phyloP scores from a whole-genome alignment of 2,797 vertebrate species.

The Telmatherina bonti region DNA sequence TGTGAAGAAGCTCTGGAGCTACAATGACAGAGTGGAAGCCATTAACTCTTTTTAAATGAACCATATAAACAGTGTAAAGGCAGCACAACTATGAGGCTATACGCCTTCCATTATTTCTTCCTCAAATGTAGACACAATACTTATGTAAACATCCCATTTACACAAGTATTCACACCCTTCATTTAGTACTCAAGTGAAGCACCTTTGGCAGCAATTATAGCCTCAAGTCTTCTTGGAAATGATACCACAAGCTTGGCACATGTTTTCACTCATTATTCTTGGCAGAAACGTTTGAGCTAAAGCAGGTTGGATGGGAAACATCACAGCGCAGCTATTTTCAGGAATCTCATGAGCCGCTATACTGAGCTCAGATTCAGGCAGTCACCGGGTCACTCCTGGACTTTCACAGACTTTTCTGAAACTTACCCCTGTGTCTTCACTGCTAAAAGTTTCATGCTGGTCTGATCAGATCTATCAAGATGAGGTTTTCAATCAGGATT shows the following conservation, averaged over 20 bases:
- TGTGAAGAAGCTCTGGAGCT: constrained; percentile 43
- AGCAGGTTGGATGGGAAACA: background rate
- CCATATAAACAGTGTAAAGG: constrained; percentile 3
- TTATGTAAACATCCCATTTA: background rate
- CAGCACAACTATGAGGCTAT: background rate
- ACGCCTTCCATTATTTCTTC: background rate
- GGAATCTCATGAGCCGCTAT: background rate
- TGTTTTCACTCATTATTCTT: background rate
- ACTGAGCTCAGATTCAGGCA: background rate
- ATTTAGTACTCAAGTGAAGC: background rate
- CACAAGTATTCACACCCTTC: background rate
- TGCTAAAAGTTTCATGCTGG: background rate
- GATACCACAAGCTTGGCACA: background rate
- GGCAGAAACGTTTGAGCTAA: background rate
- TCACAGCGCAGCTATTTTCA: background rate
- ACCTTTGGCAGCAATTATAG: background rate
- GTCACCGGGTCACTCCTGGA: background rate
- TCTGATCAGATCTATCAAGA: background rate
- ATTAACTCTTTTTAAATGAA: constrained; percentile 37
- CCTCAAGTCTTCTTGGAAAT: background rate
- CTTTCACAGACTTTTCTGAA: background rate
- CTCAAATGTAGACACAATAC: background rate
- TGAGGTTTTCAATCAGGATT: background rate
- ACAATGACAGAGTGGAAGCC: constrained; percentile 41
- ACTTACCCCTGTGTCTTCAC: background rate